phyloP scores from a whole-genome alignment of 2,113 vertebrate genomes.

The Beaufortia kweichowensis region DNA sequence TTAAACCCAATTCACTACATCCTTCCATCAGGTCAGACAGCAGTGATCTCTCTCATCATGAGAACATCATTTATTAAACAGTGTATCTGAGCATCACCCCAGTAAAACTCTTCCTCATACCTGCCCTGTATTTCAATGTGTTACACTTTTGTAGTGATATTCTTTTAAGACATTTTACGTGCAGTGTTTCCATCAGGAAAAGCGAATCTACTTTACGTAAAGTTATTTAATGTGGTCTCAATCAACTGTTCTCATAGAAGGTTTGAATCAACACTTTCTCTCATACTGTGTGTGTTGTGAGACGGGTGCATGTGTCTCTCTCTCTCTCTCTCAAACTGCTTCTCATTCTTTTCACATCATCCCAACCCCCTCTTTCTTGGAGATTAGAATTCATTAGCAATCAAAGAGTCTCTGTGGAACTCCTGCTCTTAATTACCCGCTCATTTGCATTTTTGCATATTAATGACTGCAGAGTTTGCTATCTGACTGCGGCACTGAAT shows the following conservation, averaged over 20 bases:
- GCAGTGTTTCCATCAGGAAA: background rate
- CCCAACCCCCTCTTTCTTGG: slow-evolving; percentile 72
- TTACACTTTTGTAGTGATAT: background rate
- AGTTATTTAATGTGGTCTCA: too few species aligned
- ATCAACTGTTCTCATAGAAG: background rate
- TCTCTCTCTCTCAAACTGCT: slow-evolving; percentile 35
- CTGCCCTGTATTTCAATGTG: background rate
- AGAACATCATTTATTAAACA: slow-evolving; percentile 27
- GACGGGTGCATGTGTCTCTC: slow-evolving; percentile 25
- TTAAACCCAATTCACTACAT: slow-evolving; percentile 57
- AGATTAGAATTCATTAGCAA: slow-evolving; percentile 83
- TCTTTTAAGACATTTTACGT: too few species aligned
- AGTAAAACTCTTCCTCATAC: background rate
- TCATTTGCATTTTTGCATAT: slow-evolving; percentile 85
- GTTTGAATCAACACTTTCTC: too few species aligned
- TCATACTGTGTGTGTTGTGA: too few species aligned
- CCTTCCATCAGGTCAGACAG: slow-evolving; percentile 37
- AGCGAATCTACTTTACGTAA: too few species aligned
- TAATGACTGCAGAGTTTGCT: slow-evolving; percentile 80
- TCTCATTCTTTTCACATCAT: slow-evolving; percentile 56
- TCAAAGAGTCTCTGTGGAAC: slow-evolving; percentile 80
- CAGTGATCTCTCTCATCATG: slow-evolving; percentile 30
- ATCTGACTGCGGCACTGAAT: slow-evolving; percentile 73
- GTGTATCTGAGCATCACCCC: background rate
- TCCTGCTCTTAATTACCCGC: slow-evolving; percentile 80